Base-by-base conservation (phyloP, 1,140 invertebrate genomes). In the Drosophila yakuba region DNA sequence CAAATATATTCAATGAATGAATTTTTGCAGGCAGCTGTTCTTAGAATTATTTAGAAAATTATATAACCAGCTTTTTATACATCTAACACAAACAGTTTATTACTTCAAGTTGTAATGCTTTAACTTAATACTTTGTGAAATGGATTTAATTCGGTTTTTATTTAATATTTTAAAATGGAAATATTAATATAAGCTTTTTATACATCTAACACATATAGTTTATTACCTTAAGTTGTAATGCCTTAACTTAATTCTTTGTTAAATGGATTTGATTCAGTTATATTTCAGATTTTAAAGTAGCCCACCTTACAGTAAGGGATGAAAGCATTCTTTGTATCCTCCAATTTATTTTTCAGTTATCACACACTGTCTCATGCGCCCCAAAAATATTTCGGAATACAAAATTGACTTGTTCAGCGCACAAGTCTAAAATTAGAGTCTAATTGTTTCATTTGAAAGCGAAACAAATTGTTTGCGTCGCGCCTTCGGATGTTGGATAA, bases 401-500 rank as follows among this genome's bases (percentile, higher is more conserved):
- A 36, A 69, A 71, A 57, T 57, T 57, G 64, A 71, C 51, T 58
- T 68, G 64, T 52, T 52, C 20, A 11, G 8, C 44, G 35, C 20
- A 50, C 38, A 69, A 69, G 38, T 55, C 67, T 58, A 71, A 71
- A 71, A 57, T 57, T 58, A 71, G 67, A 71, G 69, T 50, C 43
- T 41, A 71, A 71, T 69, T 71, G 67, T 36, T 69, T 54, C 44
- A 57, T 57, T 48, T 71, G 36, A 52, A 47, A 48, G 25, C n/a
- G 51, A 69, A 57, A 71, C 63, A 71, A 69, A 71, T 71, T 71
- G 51, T 41, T n/a, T 57, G 64, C 32, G 67, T 71, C 51, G 64
- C 64, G 50, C n/a, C 25, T 23, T 69, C 41, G 66, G 67, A 71
- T 71, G 67, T 57, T 50, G 44, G 64, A 71, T 71, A 71, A 71